Evolutionary conservation across 2,888 invertebrate genomes (phyloP).

Genomic region (Ptychoptera albimana): DNA sequence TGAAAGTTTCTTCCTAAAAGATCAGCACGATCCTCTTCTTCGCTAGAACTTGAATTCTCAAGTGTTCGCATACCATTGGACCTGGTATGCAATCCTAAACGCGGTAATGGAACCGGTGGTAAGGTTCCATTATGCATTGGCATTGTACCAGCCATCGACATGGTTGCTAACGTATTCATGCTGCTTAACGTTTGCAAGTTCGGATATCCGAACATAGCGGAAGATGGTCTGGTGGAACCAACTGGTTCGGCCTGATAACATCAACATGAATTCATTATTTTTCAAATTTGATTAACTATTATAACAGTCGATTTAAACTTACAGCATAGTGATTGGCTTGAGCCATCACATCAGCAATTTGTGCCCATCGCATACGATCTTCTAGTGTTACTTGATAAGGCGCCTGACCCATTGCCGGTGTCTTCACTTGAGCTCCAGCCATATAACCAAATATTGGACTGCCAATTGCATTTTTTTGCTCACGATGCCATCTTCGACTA

Average conservation of each 20-base stretch:
- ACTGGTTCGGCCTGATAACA: constrained; percentile 48
- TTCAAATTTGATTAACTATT: not conserved
- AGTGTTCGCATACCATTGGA: constrained; percentile 32
- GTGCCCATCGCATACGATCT: constrained; percentile 75
- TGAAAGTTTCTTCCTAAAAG: constrained; percentile 54
- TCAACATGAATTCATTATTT: not conserved
- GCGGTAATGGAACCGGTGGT: constrained; percentile 60
- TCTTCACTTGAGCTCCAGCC: constrained; percentile 56
- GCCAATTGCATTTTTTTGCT: constrained; percentile 63
- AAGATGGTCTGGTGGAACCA: constrained; percentile 58
- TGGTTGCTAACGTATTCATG: constrained; percentile 13
- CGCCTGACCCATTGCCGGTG: constrained; percentile 48
- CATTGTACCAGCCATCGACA: constrained; percentile 33
- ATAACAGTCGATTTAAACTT: constrained; percentile 22
- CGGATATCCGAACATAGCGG: constrained; percentile 72
- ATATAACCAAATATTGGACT: constrained; percentile 80
- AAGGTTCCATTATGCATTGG: constrained; percentile 30
- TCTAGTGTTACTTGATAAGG: constrained; percentile 63
- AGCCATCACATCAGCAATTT: constrained; percentile 77
- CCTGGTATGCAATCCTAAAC: constrained; percentile 29
- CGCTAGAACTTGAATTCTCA: constrained; percentile 40
- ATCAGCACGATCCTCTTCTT: constrained; percentile 60
- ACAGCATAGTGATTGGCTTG: constrained; percentile 75
- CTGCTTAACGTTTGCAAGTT: constrained; percentile 29
- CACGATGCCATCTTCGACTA: constrained; percentile 67